These are phyloP conservation scores for Choloepus didactylus DNA, from an alignment of 2,797 vertebrate species.

Conservation along the genomic window DNA sequence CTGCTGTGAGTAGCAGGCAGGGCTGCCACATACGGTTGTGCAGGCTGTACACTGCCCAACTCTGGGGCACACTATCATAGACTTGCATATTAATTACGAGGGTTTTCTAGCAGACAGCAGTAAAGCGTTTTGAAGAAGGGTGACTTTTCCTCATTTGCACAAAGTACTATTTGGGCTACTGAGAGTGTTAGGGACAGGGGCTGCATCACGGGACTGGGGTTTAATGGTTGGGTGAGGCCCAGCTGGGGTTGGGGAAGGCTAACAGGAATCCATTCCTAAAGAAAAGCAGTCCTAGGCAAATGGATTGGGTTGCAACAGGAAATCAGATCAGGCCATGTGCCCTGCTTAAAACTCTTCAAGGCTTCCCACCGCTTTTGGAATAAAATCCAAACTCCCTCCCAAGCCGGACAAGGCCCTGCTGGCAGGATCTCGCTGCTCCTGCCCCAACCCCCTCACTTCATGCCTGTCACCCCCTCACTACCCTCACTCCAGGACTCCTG, in stretches of 20 bases:
- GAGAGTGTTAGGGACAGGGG: neutral
- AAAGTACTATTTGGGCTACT: neutral
- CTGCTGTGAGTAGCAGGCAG: neutral
- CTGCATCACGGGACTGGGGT: neutral
- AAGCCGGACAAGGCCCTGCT: neutral
- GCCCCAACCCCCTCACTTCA: neutral
- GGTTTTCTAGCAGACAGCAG: slow-evolving; percentile 56
- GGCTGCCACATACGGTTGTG: neutral
- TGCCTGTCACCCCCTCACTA: neutral
- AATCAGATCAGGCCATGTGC: fast-evolving
- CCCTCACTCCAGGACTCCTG: neutral
- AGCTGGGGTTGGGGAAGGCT: neutral
- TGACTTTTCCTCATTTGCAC: slow-evolving; percentile 1
- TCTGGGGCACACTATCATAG: neutral
- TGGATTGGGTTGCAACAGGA: neutral
- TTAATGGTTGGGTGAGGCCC: neutral
- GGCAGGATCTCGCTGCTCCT: neutral
- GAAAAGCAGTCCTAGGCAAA: neutral
- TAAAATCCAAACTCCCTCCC: neutral
- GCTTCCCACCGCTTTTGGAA: neutral
- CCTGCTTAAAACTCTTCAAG: neutral
- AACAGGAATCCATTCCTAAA: neutral
- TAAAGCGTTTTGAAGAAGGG: neutral
- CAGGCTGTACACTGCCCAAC: neutral
- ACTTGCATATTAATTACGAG: neutral